Conservation (phyloP, 2,113 vertebrate genomes). For the Leucosticte australis region DNA sequence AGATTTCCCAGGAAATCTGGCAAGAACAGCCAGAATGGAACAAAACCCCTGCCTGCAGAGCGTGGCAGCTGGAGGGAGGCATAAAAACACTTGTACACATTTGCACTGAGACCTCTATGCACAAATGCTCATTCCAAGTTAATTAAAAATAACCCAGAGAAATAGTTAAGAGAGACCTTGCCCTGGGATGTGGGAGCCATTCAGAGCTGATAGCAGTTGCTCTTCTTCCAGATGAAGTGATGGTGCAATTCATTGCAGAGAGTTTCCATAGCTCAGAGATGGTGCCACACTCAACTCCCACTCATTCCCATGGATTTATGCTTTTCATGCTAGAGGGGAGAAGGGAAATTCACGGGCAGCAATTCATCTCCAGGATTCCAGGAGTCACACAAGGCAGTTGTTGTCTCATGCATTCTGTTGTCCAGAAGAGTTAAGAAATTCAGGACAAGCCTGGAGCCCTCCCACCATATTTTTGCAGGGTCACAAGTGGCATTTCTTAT, state of each 20-base stretch:
- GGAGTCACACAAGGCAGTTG: too few species aligned
- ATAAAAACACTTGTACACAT: neutral
- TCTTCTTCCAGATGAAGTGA: neutral
- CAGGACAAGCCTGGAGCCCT: neutral
- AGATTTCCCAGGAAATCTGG: neutral
- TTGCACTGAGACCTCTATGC: neutral
- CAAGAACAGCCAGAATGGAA: neutral
- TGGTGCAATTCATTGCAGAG: neutral
- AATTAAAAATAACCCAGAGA: neutral
- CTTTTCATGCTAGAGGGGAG: neutral
- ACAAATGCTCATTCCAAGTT: neutral
- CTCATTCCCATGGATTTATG: accelerated
- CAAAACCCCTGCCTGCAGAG: neutral
- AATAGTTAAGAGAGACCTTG: neutral
- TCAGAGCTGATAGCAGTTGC: neutral
- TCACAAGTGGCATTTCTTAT: neutral
- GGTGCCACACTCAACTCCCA: neutral
- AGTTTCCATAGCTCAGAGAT: neutral
- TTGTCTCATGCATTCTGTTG: neutral
- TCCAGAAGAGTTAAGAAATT: neutral
- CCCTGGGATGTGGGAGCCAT: neutral
- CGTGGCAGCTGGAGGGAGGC: neutral
- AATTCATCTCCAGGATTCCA: neutral
- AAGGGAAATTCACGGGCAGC: accelerated
- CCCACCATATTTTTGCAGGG: neutral